Conservation (phyloP, 1,140 invertebrate species). For the Diorhabda sublineata region DNA sequence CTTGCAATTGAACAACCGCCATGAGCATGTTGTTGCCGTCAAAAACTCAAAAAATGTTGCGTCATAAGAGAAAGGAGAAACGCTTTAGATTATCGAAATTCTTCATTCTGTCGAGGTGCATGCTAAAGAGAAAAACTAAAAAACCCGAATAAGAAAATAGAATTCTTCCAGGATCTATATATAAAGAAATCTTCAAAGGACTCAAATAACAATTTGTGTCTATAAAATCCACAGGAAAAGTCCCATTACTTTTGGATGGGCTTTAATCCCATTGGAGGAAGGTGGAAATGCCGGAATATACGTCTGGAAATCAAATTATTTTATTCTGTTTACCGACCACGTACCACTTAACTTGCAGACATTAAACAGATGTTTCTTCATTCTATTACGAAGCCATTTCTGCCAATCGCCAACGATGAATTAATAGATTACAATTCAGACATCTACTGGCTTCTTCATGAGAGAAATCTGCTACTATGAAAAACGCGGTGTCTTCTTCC, state of each 20-base stretch:
- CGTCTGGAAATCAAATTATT: constrained; percentile 14
- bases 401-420: background rate
- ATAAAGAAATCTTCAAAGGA: no score
- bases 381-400: background rate
- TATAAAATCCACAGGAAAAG: background rate
- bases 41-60: background rate
- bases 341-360: constrained; percentile 43
- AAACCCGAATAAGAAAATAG: background rate
- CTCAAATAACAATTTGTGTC: no score
- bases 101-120: no score
- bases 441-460: background rate
- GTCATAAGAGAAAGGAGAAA: constrained; percentile 34
- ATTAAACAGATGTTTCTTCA: constrained; percentile 16
- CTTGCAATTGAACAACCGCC: no score
- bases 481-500: background rate
- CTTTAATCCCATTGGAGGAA: constrained; percentile 33
- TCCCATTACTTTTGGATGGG: constrained; percentile 40
- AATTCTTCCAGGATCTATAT: constrained; percentile 35
- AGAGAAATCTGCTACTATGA: background rate
- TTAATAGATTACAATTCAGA: background rate
- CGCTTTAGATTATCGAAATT: constrained; percentile 31
- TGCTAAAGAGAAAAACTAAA: constrained; percentile 26
- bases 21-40: no score
- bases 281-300: constrained; percentile 29
- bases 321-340: constrained; percentile 29